A percentile compares a stretch with the other conserved stretches of the same genome.
Conservation (phyloP, 2,797 vertebrate species). For the Erpetoichthys calabaricus region DNA sequence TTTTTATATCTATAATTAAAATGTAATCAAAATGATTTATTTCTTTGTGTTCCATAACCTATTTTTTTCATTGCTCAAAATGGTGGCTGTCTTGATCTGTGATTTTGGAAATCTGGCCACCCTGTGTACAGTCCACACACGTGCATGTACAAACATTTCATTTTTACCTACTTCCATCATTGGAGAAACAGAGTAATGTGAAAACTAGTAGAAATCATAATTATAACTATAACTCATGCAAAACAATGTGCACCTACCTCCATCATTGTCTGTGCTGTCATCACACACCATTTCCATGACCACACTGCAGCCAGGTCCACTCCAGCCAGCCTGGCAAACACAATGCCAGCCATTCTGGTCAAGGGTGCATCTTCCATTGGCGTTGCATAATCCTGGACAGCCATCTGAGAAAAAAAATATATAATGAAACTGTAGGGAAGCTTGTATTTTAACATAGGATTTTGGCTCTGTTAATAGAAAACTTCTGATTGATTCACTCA, state of each 20-base stretch:
- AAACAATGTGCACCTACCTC: conserved; percentile 52
- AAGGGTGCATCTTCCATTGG: conserved; percentile 87
- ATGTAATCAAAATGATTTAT: no score
- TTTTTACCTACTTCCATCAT: no score
- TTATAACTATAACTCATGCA: background rate
- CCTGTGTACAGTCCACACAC: no score
- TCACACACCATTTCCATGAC: conserved; percentile 97
- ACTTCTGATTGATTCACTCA: background rate
- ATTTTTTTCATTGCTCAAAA: no score
- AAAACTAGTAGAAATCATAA: no score
- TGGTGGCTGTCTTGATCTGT: no score
- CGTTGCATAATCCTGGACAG: conserved; percentile 87
- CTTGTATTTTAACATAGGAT: conserved; percentile 6
- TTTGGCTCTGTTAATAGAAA: conserved; percentile 10
- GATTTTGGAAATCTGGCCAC: no score
- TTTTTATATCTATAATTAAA: no score
- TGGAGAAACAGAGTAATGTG: no score
- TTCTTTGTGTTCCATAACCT: no score
- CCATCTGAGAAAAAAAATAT: conserved; percentile 55
- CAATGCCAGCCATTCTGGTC: conserved; percentile 97
- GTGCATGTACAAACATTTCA: no score
- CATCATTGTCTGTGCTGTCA: conserved; percentile 90
- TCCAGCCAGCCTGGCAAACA: conserved; percentile 93
- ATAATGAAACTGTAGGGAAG: conserved; percentile 13
- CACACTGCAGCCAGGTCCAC: conserved; percentile 80